Base-by-base conservation (phyloP, 2,888 invertebrate species). In the Diadegma fenestrale region DNA sequence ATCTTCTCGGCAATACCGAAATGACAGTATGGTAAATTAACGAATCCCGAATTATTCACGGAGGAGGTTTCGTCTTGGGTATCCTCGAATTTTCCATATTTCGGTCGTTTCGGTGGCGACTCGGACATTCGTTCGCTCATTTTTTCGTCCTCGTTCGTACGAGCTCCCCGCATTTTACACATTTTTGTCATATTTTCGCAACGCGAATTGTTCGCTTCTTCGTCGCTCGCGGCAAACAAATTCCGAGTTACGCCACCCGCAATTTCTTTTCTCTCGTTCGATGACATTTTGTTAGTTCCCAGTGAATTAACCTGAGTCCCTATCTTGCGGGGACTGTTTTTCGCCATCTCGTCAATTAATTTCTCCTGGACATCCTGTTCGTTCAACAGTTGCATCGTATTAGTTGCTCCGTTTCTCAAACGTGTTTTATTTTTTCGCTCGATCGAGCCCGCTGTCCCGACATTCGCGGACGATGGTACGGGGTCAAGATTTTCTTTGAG, bases 401-500 rank as follows among this genome's bases (percentile, higher is more conserved):
- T 48, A 12, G 54, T 64, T 7, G 33, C 30, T 0, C 69, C 68
- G 68, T 33, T 64, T 1, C 79, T 75, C 19, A 69, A 73, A 8
- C 80, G 82, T 3, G 22, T 68, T 41, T 83, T 86, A 73, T 26
- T 73, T 37, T 64, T 80, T n/a, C 86, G 83, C n/a, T 86, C 86
- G 43, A 51, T 69, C 48, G 75, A 26, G 43, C 61, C 84, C 22
- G 83, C 54, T 45, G 85, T 58, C 8, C 54, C n/a, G 12, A 75
- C 45, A 82, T 75, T 77, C n/a, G 72, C 41, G 7, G 64, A 26
- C 8, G 83, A 51, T 17, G 87, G 80, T 3, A 88, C 80, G 0
- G 92, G 92, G 80, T 92, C 88, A 12, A 88, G 80, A 88, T 92
- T 92, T 86, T 92, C 92, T 80, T 92, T 92, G n/a, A 88, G 78